phyloP scores from a whole-genome alignment of 2,888 invertebrate genomes.

The Limnephilus rhombicus region DNA sequence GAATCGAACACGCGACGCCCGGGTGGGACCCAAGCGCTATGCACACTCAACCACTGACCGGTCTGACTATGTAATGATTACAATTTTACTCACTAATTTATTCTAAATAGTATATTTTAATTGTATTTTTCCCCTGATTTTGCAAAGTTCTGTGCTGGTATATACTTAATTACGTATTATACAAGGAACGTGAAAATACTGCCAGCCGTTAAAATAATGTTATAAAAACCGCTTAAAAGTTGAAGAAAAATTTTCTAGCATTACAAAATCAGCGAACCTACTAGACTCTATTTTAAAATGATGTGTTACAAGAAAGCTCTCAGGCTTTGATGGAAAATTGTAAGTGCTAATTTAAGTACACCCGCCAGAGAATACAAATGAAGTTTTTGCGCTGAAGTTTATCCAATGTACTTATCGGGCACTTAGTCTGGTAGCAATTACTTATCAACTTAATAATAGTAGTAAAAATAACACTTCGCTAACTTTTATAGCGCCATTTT shows the following conservation, averaged over 20 bases:
- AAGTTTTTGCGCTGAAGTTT: background rate
- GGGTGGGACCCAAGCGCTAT: too few relatives aligned
- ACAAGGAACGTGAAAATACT: too few relatives aligned
- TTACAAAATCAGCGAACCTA: background rate
- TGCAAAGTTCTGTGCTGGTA: too few relatives aligned
- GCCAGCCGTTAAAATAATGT: too few relatives aligned
- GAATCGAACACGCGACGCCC: too few relatives aligned
- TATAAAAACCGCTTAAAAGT: background rate
- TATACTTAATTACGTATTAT: too few relatives aligned
- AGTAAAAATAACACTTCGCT: background rate
- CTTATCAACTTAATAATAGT: background rate
- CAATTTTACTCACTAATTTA: too few relatives aligned
- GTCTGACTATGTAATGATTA: too few relatives aligned
- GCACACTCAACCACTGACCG: too few relatives aligned
- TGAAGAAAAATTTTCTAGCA: background rate
- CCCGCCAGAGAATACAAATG: background rate
- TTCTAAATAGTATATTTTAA: too few relatives aligned
- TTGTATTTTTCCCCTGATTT: too few relatives aligned
- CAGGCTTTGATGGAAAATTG: background rate
- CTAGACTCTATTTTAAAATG: background rate
- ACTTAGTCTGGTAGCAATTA: background rate
- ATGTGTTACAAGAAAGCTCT: background rate
- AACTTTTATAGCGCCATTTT: too few relatives aligned
- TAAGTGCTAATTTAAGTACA: background rate
- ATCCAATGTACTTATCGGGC: background rate